phyloP scores from a whole-genome alignment of 2,797 vertebrate species.

The Chrysolophus pictus region DNA sequence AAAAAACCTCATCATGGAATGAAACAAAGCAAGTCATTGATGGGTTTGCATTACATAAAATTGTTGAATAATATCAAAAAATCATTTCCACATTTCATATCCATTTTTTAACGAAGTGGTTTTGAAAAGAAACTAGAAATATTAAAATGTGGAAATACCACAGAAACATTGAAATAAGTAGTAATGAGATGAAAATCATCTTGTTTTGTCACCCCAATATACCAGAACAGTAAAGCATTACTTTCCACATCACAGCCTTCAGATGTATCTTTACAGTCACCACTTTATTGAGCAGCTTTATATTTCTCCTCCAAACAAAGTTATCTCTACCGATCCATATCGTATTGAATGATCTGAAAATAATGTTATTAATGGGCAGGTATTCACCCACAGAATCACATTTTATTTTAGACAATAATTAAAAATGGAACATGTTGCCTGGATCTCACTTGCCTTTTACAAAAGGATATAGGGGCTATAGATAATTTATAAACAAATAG shows the following conservation, averaged over 20 bases:
- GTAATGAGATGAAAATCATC: not conserved
- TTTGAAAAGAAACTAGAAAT: not conserved
- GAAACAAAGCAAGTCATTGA: not conserved
- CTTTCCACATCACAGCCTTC: not conserved
- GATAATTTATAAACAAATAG: conserved; percentile 52
- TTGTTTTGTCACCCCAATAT: not conserved
- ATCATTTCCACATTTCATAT: not conserved
- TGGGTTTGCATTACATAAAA: not conserved
- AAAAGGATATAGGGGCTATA: not conserved
- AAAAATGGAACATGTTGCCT: not conserved
- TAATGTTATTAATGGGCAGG: not conserved
- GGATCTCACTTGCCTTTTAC: not conserved
- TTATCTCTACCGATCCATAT: not conserved
- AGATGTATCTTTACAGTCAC: not conserved
- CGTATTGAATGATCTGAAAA: not conserved
- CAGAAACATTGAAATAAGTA: not conserved
- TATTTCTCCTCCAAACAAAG: not conserved
- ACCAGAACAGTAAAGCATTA: not conserved
- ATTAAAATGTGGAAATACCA: not conserved
- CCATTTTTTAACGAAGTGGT: not conserved
- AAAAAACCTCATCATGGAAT: not conserved
- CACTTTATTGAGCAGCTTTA: not conserved
- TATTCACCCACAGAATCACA: not conserved
- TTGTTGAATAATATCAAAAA: not conserved
- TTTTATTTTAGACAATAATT: conserved; percentile 17